Evolutionary conservation across 1,140 invertebrate species (phyloP).

Genomic region (Scaptodrosophila lebanonensis): DNA sequence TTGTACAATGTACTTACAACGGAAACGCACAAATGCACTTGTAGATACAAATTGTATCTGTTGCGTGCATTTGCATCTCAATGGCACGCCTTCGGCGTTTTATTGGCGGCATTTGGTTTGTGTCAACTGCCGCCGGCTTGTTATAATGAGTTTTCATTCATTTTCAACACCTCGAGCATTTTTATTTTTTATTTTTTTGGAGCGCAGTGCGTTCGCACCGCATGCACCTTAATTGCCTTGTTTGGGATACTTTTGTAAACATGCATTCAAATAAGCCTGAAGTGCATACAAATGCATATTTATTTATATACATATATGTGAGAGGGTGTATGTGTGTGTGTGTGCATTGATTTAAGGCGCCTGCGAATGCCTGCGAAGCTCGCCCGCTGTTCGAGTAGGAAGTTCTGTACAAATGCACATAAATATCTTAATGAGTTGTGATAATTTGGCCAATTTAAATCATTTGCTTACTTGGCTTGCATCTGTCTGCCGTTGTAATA

Average conservation of each 20-base stretch:
- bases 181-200: no score
- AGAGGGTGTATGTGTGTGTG: no score
- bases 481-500: neutral
- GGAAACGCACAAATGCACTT: slow-evolving; percentile 32
- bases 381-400: no score
- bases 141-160: slow-evolving; percentile 66
- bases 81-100: no score
- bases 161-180: slow-evolving; percentile 72
- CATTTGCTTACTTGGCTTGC: slow-evolving; percentile 10
- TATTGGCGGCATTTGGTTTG: slow-evolving; percentile 65
- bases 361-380: no score
- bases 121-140: slow-evolving; percentile 57
- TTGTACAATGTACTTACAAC: no score
- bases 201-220: slow-evolving; percentile 24
- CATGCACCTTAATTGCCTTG: slow-evolving; percentile 47
- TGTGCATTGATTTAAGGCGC: no score
- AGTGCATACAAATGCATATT: no score
- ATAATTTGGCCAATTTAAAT: slow-evolving; percentile 47
- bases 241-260: slow-evolving; percentile 56
- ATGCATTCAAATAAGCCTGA: slow-evolving; percentile 7
- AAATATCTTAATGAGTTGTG: slow-evolving; percentile 65
- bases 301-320: no score
- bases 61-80: slow-evolving; percentile 34
- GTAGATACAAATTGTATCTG: slow-evolving; percentile 20
- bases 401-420: no score